Percentiles rank a stretch among this genome's conserved stretches.
Evolutionary conservation across 2,797 vertebrate genomes (phyloP).

Genomic region (Eremophila alpestris): DNA sequence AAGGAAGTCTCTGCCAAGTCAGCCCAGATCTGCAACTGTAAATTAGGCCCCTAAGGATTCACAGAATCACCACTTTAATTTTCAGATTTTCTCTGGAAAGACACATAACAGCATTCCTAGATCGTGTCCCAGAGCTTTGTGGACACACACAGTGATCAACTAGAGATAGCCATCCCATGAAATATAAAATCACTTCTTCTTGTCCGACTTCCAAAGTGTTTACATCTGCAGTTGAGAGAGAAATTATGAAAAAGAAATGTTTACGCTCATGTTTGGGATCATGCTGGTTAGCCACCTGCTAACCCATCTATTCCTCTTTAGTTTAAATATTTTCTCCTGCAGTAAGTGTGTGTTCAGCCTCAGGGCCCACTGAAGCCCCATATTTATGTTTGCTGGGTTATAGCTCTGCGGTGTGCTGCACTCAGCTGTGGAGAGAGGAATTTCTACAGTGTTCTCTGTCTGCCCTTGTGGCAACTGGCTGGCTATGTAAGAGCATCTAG

Average conservation of each 20-base stretch:
- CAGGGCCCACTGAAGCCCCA: background rate
- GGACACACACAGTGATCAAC: background rate
- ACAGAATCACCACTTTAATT: slow-evolving; percentile 45
- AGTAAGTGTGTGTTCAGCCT: background rate
- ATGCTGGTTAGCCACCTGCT: slow-evolving; percentile 62
- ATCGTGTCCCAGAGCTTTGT: background rate
- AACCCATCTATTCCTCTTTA: slow-evolving; percentile 37
- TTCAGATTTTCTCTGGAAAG: background rate
- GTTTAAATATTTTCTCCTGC: slow-evolving; percentile 10
- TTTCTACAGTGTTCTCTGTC: background rate
- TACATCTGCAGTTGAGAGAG: slow-evolving; percentile 7
- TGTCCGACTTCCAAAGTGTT: slow-evolving; percentile 39
- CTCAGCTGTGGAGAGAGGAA: background rate
- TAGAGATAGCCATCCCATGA: background rate
- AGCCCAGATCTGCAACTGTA: background rate
- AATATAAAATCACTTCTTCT: background rate
- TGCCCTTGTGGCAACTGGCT: background rate
- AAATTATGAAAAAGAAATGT: slow-evolving; percentile 29
- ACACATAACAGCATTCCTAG: background rate
- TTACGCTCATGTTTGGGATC: slow-evolving; percentile 12
- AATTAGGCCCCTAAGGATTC: slow-evolving; percentile 37
- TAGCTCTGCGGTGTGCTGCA: background rate
- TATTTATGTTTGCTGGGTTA: background rate
- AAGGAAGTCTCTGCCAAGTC: slow-evolving; percentile 17
- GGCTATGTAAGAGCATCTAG: background rate